A percentile compares a stretch with the other conserved stretches of the same genome.
Evolutionary conservation across 2,797 vertebrate genomes (phyloP).

Genomic region (Aulostomus chinensis): DNA sequence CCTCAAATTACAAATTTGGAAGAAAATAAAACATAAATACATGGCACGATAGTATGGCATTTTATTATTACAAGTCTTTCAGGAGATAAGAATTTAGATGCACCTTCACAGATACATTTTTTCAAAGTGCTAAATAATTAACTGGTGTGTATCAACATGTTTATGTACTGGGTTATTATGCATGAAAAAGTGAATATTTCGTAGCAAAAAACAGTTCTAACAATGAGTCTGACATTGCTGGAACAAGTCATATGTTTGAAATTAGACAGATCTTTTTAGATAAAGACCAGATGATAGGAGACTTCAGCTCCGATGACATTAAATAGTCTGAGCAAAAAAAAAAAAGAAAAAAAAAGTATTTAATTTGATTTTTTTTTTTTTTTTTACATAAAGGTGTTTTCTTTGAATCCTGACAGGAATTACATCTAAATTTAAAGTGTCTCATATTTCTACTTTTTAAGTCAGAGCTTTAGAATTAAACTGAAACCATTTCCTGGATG

Average conservation of each 20-base stretch:
- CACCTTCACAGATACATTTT: constrained; percentile 26
- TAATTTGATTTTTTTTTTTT: not conserved
- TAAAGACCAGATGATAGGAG: too few species aligned
- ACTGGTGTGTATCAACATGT: too few species aligned
- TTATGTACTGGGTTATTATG: constrained; percentile 2
- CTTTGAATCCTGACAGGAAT: constrained; percentile 29
- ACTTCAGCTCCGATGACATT: constrained; percentile 8
- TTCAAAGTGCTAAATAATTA: constrained; percentile 57
- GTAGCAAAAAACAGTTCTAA: too few species aligned
- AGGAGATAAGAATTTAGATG: constrained; percentile 13
- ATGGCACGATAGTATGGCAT: not conserved
- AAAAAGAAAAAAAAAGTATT: constrained; percentile 1
- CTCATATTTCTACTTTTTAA: constrained; percentile 23
- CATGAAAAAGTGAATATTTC: constrained; percentile 12
- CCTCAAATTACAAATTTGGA: too few species aligned
- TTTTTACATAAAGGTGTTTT: constrained; percentile 1
- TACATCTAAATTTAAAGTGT: constrained; percentile 38
- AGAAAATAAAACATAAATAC: constrained; percentile 9
- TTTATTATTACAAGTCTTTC: constrained; percentile 19
- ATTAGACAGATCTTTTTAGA: too few species aligned
- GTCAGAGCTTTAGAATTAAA: constrained; percentile 26
- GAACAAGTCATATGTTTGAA: too few species aligned
- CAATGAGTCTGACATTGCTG: too few species aligned
- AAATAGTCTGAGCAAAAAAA: constrained; percentile 4
- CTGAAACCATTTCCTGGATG: constrained; percentile 7